These are phyloP conservation scores for Cylloceria caligata DNA, from an alignment of 2,888 invertebrate genomes.

Conservation along the genomic window DNA sequence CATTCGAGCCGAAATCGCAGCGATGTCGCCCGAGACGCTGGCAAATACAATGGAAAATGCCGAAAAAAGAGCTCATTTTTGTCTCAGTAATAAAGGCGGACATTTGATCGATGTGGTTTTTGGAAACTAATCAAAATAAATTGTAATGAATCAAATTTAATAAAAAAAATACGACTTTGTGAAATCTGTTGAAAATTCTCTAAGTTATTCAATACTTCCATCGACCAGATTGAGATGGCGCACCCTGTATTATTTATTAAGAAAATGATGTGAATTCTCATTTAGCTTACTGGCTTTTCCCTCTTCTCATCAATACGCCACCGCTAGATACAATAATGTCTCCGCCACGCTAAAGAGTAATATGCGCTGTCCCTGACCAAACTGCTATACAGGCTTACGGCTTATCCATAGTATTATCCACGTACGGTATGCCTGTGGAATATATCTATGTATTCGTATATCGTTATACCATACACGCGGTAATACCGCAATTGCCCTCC, in stretches of 20 bases:
- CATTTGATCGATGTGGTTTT: too few species aligned
- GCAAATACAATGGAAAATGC: too few species aligned
- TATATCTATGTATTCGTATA: conserved; percentile 40
- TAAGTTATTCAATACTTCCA: too few species aligned
- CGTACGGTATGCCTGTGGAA: background rate
- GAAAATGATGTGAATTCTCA: background rate
- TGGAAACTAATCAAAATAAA: too few species aligned
- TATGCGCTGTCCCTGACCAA: conserved; percentile 10
- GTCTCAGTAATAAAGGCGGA: too few species aligned
- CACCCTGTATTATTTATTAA: background rate
- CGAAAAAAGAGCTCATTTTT: too few species aligned
- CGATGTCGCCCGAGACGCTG: too few species aligned
- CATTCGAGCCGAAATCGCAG: too few species aligned
- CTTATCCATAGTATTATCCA: conserved; percentile 7
- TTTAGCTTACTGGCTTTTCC: background rate
- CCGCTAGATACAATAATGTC: background rate
- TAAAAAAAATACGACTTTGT: too few species aligned
- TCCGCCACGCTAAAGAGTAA: conserved; percentile 12
- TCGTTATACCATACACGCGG: conserved; percentile 46
- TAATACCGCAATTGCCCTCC: conserved; percentile 60
- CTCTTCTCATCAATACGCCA: background rate
- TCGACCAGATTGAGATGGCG: too few species aligned
- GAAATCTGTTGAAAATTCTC: too few species aligned
- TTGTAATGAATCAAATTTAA: too few species aligned
- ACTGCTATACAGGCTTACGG: conserved; percentile 14